Base-by-base conservation (phyloP, 2,888 invertebrate genomes). In the Acheta domesticus region DNA sequence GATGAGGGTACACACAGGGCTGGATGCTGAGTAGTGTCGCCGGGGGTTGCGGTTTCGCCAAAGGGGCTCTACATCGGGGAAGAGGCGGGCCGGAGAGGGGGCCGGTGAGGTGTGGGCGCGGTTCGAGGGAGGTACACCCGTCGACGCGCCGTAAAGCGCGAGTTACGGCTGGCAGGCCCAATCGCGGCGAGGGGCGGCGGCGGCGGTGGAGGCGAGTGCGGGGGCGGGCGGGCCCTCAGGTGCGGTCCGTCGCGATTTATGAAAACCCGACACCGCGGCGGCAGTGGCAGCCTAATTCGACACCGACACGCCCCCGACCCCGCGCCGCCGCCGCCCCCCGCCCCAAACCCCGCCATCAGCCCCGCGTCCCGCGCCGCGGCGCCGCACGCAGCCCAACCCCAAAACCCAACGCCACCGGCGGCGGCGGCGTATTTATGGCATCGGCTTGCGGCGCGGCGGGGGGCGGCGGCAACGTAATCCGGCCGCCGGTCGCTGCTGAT, bases 371-470 rank as follows among this genome's bases (percentile, higher is more conserved):
- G 23, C 23, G 2, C 62, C n/a, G 62, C 62, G 62, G n/a, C 62
- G 62, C n/a, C 62, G 16, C 62, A 19, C 62, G 62, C 16, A 62
- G n/a, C 62, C 62, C 62, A 14, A 62, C 62, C 62, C 62, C 62
- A 62, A 62, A 62, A 19, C 62, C n/a, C 62, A 5, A 62, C 62
- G 62, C 16, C 62, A 62, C 62, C n/a, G 62, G 62, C 62, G 62
- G 50, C 50, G 50, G 62, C 14, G 62, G 62, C 62, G 62, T 62
- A 62, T 62, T 62, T 62, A 62, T 62, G 62, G 62, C 62, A 62
- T 62, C 62, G 62, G 62, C 62, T 62, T 62, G 62, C n/a, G 62
- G 62, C 62, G 62, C 62, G 36, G 62, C 62, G 62, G 62, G 62
- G 62, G 62, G n/a, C 5, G 62, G 62, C 5, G 62, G 62, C 62